Percentiles rank a stretch among this genome's conserved stretches.
Evolutionary conservation across 2,797 vertebrate species (phyloP).

Genomic region (Paedocypris micromegethes): DNA sequence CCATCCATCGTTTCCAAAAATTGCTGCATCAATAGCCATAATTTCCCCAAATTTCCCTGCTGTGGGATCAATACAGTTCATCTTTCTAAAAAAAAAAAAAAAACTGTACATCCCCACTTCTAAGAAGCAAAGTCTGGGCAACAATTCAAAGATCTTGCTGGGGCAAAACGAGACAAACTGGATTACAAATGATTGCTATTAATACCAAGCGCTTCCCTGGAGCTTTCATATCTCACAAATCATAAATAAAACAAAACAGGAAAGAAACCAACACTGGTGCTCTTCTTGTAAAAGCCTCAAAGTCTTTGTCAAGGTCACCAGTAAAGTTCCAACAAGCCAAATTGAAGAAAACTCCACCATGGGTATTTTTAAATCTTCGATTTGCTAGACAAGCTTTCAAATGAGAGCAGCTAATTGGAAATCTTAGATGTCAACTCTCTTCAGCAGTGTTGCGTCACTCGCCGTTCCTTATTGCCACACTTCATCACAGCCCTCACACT

Average conservation of each 20-base stretch:
- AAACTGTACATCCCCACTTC: too few relatives aligned
- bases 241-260: slow-evolving; percentile 19
- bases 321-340: background rate
- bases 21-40: slow-evolving; percentile 33
- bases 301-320: too few relatives aligned
- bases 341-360: slow-evolving; percentile 1
- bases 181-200: slow-evolving; percentile 24
- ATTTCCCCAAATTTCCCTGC: slow-evolving; percentile 42
- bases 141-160: too few relatives aligned
- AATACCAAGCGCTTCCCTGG: slow-evolving; percentile 14
- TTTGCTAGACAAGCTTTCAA: background rate
- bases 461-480: background rate
- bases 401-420: background rate
- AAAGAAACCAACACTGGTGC: slow-evolving; percentile 24
- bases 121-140: too few relatives aligned
- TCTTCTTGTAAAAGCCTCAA: background rate
- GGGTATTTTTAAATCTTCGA: too few relatives aligned
- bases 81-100: too few relatives aligned
- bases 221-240: slow-evolving; percentile 14
- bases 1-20: slow-evolving; percentile 46
- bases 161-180: background rate
- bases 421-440: slow-evolving; percentile 9
- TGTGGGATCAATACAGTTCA: too few relatives aligned
- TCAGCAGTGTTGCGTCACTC: background rate
- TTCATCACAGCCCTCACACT: background rate